phyloP scores from a whole-genome alignment of 2,113 vertebrate genomes.

The Himantopus leucocephalus region DNA sequence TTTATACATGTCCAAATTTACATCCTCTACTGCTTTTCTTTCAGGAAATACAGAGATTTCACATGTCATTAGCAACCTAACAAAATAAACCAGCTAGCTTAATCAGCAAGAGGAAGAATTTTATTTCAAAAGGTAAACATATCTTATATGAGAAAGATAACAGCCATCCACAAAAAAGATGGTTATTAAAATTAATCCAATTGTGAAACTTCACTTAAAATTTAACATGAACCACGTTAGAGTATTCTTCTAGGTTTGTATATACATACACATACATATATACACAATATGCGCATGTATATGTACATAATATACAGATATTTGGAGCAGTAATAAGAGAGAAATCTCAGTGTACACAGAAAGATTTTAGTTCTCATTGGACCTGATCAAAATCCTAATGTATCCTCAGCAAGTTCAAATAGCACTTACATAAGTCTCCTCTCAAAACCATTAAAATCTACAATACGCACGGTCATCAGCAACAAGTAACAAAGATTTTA shows the following conservation, averaged over 20 bases:
- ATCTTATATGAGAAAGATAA: background rate
- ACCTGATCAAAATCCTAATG: background rate
- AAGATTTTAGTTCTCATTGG: background rate
- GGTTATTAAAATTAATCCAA: background rate
- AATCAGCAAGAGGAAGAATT: background rate
- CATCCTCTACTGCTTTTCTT: background rate
- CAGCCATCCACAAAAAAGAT: background rate
- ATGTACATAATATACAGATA: background rate
- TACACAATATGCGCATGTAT: background rate
- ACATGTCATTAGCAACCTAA: background rate
- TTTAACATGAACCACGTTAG: background rate
- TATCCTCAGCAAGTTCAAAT: background rate
- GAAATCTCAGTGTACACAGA: too few relatives aligned
- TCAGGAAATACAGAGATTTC: background rate
- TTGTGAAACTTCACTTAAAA: background rate
- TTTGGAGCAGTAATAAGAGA: background rate
- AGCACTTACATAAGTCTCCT: background rate
- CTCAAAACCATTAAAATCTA: background rate
- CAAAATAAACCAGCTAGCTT: background rate
- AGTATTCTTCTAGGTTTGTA: background rate
- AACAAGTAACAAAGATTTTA: background rate
- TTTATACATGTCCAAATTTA: background rate
- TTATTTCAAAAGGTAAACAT: background rate
- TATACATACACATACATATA: background rate
- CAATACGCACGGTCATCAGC: background rate